Conservation (phyloP, 2,888 invertebrate genomes). For the Dioctria linearis region DNA sequence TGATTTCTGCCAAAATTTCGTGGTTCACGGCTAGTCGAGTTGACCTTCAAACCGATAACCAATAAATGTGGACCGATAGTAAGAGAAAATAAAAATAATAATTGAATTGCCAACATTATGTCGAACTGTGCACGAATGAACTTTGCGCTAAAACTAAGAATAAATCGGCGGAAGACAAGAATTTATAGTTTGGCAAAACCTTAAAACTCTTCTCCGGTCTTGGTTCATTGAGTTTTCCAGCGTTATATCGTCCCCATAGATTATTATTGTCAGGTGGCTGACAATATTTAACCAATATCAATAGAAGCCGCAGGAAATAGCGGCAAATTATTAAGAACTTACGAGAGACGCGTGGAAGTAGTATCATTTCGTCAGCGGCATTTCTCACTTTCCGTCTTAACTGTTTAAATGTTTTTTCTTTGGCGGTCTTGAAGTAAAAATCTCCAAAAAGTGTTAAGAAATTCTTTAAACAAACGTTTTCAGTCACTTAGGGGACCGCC, state of each 20-base stretch:
- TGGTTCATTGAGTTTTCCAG: slow-evolving; percentile 17
- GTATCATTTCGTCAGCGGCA: not conserved
- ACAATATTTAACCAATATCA: too few species aligned
- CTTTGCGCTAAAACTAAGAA: too few species aligned
- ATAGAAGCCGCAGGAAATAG: too few species aligned
- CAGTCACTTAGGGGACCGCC: too few species aligned
- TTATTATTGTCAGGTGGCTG: too few species aligned
- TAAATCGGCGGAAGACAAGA: slow-evolving; percentile 1
- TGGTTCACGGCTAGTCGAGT: not conserved
- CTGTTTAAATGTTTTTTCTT: slow-evolving; percentile 9
- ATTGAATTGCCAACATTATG: too few species aligned
- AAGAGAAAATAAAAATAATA: too few species aligned
- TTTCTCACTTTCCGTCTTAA: slow-evolving; percentile 31
- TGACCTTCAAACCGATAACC: not conserved
- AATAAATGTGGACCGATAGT: not conserved
- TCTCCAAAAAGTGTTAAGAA: slow-evolving; percentile 37
- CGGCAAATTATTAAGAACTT: not conserved
- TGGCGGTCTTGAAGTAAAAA: not conserved
- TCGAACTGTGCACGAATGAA: too few species aligned
- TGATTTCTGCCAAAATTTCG: slow-evolving; percentile 24
- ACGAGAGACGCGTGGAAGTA: not conserved
- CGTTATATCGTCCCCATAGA: too few species aligned
- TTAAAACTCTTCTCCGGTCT: too few species aligned
- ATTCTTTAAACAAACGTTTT: not conserved
- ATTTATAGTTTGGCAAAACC: not conserved